Conservation (phyloP, 2,113 vertebrate species). For the Chaetura pelagica region DNA sequence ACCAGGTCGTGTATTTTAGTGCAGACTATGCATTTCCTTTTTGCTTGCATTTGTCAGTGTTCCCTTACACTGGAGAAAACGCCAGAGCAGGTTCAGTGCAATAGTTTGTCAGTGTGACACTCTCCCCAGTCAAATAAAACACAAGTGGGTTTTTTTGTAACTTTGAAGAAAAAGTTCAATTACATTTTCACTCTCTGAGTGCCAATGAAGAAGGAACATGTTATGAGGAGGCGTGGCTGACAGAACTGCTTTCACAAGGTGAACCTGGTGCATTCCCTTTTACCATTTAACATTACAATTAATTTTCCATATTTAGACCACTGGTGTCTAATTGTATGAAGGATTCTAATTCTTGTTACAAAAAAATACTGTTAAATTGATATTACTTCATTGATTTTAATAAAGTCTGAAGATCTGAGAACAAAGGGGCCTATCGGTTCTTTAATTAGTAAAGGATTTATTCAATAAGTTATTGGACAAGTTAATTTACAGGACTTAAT, state of each 20-base stretch:
- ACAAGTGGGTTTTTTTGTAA: fast-evolving
- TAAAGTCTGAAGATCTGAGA: slow-evolving; percentile 73
- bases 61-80: not conserved
- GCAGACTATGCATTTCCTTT: not conserved
- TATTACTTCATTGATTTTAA: slow-evolving; percentile 78
- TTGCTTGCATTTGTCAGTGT: not conserved
- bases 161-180: not conserved
- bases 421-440: slow-evolving; percentile 71
- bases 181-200: not conserved
- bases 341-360: slow-evolving; percentile 65
- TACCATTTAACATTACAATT: slow-evolving; percentile 29
- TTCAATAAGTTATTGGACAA: slow-evolving; percentile 83
- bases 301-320: slow-evolving; percentile 22
- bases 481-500: slow-evolving; percentile 86
- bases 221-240: not conserved
- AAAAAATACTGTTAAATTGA: slow-evolving; percentile 65
- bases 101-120: not conserved
- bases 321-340: slow-evolving; percentile 69
- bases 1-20: not conserved
- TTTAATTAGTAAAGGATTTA: slow-evolving; percentile 84
- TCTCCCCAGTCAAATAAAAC: not conserved
- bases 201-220: not conserved
- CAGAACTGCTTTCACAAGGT: slow-evolving; percentile 1
- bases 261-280: slow-evolving; percentile 5
- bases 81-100: not conserved